Evolutionary conservation across 2,888 invertebrate species (phyloP), one percentile per base, ranked within the genome.

Genomic region (Invenusta paracnida): DNA sequence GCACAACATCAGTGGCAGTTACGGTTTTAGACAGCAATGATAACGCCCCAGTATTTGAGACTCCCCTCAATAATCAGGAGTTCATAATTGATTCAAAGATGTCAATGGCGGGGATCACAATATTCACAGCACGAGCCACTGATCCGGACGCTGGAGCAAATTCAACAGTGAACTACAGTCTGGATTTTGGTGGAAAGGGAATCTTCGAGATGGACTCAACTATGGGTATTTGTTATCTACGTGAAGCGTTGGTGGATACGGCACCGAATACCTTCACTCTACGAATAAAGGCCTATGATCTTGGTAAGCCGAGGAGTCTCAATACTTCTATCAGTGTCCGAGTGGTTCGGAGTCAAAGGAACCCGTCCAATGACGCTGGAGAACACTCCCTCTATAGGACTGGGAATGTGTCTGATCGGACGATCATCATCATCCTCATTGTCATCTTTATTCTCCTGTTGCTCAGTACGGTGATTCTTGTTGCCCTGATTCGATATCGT

Each of bases 41-140:
- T 27, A 83, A 83, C 25, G 25, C 25, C 25, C 83, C 83, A 11
- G 31, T 31, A 30, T 31, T 83, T 30, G 27, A 25, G 23, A 48
- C 83, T 17, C 83, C 83, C 2, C 31, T 31, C 31, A 83, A 83
- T n/a, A 83, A 83, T 83, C 83, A 83, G n/a, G 83, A 83, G n/a
- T 83, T 83, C 25, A 25, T 31, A 11, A 83, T 83, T 31, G 83
- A 83, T 83, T 48, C 83, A 25, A 48, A 83, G 23, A 30, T 31
- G 83, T 83, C 83, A 0, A 83, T 48, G 27, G 83, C 83, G 0
- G 83, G 83, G 1, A 30, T 31, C 25, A n/a, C 83, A 83, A 83
- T 83, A 67, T 83, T 83, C 83, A 83, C 83, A 27, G 83, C 66
- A 1, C 83, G 48, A 83, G 83, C 83, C 27, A 83, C 31, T 17